Evolutionary conservation across 2,888 invertebrate genomes (phyloP).

Genomic region (Dimorphilus gyrociliatus): DNA sequence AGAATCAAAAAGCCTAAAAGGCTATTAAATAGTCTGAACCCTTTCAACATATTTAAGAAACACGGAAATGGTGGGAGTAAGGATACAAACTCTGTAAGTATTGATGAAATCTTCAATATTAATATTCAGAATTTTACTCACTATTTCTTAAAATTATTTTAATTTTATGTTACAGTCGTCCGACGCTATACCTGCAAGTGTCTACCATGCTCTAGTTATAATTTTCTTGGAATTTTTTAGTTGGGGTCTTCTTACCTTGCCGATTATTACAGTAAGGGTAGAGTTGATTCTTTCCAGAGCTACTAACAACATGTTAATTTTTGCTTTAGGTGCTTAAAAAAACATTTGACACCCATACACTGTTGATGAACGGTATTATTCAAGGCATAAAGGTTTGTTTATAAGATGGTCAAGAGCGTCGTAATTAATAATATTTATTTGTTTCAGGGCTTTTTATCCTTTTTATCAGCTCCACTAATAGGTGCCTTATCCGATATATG

Average conservation of each 20-base stretch:
- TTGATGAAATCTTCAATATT: too few species aligned
- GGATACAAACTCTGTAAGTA: too few species aligned
- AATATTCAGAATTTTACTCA: too few species aligned
- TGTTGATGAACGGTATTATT: constrained; percentile 97
- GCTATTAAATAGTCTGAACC: too few species aligned
- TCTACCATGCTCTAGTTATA: constrained; percentile 94
- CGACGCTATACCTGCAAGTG: constrained; percentile 51
- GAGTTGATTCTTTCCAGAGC: constrained; percentile 1
- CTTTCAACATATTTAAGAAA: too few species aligned
- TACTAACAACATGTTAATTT: constrained; percentile 3
- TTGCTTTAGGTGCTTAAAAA: constrained; percentile 62
- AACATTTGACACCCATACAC: constrained; percentile 96
- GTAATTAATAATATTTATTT: not conserved
- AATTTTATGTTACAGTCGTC: constrained; percentile 15
- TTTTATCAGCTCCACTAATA: constrained; percentile 87
- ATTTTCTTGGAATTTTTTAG: constrained; percentile 99
- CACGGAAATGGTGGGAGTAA: too few species aligned
- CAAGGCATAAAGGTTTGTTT: constrained; percentile 74
- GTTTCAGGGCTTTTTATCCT: constrained; percentile 72
- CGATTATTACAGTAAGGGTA: constrained; percentile 63
- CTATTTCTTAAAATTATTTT: not conserved
- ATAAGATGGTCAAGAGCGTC: not conserved
- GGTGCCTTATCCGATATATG: constrained; percentile 95
- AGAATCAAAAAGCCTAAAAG: too few species aligned
- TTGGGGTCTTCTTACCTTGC: constrained; percentile 96